These are phyloP conservation scores for Lapara coniferarum DNA, from an alignment of 2,888 invertebrate genomes.

Conservation along the genomic window DNA sequence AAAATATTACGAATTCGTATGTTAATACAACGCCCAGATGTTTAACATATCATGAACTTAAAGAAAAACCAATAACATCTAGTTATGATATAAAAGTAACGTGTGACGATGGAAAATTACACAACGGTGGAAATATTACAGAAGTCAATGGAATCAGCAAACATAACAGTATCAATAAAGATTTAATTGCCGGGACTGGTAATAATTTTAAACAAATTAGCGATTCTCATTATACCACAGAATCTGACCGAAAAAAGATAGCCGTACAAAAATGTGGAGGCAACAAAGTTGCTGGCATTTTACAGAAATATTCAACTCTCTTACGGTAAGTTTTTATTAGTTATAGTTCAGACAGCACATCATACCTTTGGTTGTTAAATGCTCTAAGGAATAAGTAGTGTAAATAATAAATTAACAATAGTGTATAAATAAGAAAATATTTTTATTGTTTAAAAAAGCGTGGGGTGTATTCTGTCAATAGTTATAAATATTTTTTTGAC, in stretches of 20 bases:
- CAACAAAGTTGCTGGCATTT: constrained; percentile 49
- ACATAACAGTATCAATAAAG: neutral
- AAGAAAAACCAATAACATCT: neutral
- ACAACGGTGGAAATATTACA: neutral
- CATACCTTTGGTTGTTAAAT: too few relatives aligned
- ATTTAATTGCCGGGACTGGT: neutral
- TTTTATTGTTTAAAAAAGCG: too few relatives aligned
- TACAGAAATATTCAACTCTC: constrained; percentile 61
- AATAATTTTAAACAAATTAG: neutral
- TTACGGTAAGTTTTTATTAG: constrained; percentile 47
- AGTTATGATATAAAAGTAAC: neutral
- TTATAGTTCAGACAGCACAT: neutral
- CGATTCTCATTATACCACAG: neutral
- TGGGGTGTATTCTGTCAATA: too few relatives aligned
- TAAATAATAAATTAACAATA: too few relatives aligned
- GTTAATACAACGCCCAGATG: neutral
- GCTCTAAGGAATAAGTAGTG: too few relatives aligned
- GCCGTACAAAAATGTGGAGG: constrained; percentile 24
- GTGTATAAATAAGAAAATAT: too few relatives aligned
- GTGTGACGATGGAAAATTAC: neutral
- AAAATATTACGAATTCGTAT: neutral
- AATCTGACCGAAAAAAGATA: neutral
- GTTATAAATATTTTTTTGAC: too few relatives aligned
- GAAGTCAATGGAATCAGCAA: neutral
- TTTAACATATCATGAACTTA: neutral